Base-by-base conservation (phyloP, 2,888 invertebrate genomes). In the Cloeon dipterum region DNA sequence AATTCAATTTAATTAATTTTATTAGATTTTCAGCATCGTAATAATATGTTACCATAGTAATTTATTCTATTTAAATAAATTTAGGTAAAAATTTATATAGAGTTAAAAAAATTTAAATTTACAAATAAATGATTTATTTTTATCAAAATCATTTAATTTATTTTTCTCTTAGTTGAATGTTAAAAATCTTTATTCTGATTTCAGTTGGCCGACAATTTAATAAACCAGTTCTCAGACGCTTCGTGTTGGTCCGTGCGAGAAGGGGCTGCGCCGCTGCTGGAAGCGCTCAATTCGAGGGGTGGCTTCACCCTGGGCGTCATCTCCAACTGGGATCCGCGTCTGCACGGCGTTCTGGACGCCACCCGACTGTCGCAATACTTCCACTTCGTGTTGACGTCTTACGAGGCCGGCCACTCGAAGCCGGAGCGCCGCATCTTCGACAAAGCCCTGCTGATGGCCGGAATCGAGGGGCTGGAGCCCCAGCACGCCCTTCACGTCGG, bases 261-360 rank as follows among this genome's bases (percentile, higher is more conserved):
- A 33, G 79, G 78, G 13, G 63, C 68, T 17, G 50, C 64, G 8
- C 66, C 68, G 39, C 55, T 83, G n/a, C 57, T 86, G 2, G 56
- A 67, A 18, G 62, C 64, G 41, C 53, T 85, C 5, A n/a, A n/a
- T n/a, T 58, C 55, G 41, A 51, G 52, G 10, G 57, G 54, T 37
- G 54, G 56, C 18, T 47, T 67, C 11, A 46, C 52, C 10, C 45
- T 86, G 32, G 89, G 86, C 3, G 68, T 86, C 0, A 71, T 91
- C 44, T 85, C 89, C 5, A 91, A 91, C 57, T 85, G 77, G 58
- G 91, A 91, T 59, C 76, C 82, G 20, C 64, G 88, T 20, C 58
- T 91, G 3, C 62, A 69, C 41, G 58, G 62, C 4, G 66, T 88
- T 42, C 59, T 91, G 37, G 46, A 57, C 11, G 71, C 70, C 46